These are phyloP conservation scores for Saturnia pavonia DNA, from an alignment of 2,888 invertebrate genomes.

Conservation along the genomic window DNA sequence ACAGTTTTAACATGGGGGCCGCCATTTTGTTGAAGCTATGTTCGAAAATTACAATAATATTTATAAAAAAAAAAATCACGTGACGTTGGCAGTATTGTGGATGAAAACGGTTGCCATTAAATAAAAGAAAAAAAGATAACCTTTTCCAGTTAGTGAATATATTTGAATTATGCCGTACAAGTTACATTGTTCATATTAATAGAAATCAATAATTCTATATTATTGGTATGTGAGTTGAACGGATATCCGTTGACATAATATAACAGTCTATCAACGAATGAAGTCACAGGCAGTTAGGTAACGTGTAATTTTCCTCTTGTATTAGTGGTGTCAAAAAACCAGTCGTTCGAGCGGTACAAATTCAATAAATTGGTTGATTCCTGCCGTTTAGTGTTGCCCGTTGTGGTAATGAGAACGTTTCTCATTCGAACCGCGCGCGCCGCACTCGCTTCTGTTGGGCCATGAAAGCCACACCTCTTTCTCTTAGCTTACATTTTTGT, in stretches of 20 bases:
- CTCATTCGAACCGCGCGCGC: conserved; percentile 51
- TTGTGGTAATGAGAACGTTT: conserved; percentile 55
- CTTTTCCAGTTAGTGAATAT: too few relatives aligned
- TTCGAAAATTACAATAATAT: too few relatives aligned
- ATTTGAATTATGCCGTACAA: too few relatives aligned
- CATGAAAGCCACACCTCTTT: conserved; percentile 16
- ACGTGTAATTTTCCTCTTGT: conserved; percentile 1
- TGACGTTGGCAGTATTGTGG: too few relatives aligned
- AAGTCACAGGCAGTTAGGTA: not conserved
- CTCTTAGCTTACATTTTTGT: not conserved
- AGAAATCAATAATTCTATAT: too few relatives aligned
- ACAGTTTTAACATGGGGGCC: too few relatives aligned
- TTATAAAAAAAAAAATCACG: too few relatives aligned
- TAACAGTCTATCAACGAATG: not conserved
- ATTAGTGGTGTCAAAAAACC: conserved; percentile 23
- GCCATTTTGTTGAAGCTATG: too few relatives aligned
- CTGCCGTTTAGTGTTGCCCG: conserved; percentile 29
- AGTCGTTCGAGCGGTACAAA: conserved; percentile 32
- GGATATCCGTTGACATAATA: not conserved
- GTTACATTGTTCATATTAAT: too few relatives aligned
- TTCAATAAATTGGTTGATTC: conserved; percentile 44
- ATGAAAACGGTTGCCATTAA: too few relatives aligned
- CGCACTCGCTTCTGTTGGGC: conserved; percentile 48
- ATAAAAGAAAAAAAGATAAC: too few relatives aligned
- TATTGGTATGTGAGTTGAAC: too few relatives aligned